phyloP scores from a whole-genome alignment of 2,888 invertebrate species.

The Patella caerulea region DNA sequence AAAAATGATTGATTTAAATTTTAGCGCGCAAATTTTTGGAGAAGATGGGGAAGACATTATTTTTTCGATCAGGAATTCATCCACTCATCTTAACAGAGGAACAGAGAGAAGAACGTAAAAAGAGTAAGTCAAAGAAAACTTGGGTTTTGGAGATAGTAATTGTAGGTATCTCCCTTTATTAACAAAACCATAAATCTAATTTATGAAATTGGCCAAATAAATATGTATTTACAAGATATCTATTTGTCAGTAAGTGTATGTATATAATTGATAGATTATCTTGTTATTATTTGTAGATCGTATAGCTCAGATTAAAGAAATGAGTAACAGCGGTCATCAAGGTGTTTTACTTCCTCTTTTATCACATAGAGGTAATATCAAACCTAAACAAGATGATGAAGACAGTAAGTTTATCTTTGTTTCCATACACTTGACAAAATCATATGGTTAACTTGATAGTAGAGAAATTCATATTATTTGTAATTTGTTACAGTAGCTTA shows the following conservation, averaged over 20 bases:
- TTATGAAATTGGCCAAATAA: too few relatives aligned
- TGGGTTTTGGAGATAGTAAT: not conserved
- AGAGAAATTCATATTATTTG: too few relatives aligned
- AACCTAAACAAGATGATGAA: conserved; percentile 44
- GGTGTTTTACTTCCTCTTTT: conserved; percentile 50
- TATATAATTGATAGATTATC: too few relatives aligned
- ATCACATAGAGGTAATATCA: conserved; percentile 55
- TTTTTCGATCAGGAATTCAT: conserved; percentile 72
- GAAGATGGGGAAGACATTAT: conserved; percentile 73
- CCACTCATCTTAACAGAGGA: conserved; percentile 72
- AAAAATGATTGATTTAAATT: too few relatives aligned
- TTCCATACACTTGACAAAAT: too few relatives aligned
- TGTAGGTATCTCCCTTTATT: too few relatives aligned
- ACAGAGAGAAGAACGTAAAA: conserved; percentile 71
- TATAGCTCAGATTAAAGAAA: not conserved
- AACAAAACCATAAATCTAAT: too few relatives aligned
- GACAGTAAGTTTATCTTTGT: conserved; percentile 34
- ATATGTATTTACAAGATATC: too few relatives aligned
- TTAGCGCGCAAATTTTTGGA: conserved; percentile 70
- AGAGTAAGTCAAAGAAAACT: conserved; percentile 50
- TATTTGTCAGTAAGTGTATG: too few relatives aligned
- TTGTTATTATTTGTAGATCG: not conserved
- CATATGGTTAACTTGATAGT: too few relatives aligned
- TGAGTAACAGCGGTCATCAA: not conserved
- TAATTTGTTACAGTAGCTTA: too few relatives aligned